Base-by-base conservation (phyloP, 2,113 vertebrate genomes). In the Garra rufa region DNA sequence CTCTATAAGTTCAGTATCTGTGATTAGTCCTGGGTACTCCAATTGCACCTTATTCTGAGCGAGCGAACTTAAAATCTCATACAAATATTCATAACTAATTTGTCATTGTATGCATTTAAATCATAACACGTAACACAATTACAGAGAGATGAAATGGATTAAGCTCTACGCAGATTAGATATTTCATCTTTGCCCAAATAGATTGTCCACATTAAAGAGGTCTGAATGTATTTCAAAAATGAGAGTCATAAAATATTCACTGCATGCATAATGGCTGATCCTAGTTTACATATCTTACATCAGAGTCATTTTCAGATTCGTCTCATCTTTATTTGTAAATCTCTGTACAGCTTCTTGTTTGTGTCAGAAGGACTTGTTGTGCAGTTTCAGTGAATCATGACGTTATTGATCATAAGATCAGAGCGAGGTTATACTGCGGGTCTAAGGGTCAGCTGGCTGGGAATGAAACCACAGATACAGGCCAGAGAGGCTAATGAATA, bases 361-460 rank as follows among this genome's bases (percentile, higher is more conserved):
- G 70, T 55, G 80, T 82, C 63, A 70, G 30, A 71, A 82, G 41
- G 30, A n/a, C 46, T 82, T 67, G 61, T 70, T 70, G 79, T 48
- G 61, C 8, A n/a, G 50, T 34, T n/a, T 28, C 6, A n/a, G 50
- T 76, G 30, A 67, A 34, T 48, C 17, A 30, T 82, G 63, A 55
- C 30, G 7, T 52, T 67, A 81, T 34, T 19, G 14, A 65, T 24
- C 17, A 2, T 70, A 1, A 70, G 46, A 70, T 55, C 61, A 70
- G 17, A 43, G 52, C 4, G 11, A 38, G 17, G 43, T 50, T 50
- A 3, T 30, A 19, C 26, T 21, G 59, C 21, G 61, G 9, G 78
- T 50, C 24, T 28, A 80, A 30, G 61, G 26, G 26, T 70, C 80
- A 24, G 26, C 24, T 28, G 73, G 30, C 76, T 55, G 48, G 46